Percentiles rank a stretch among this genome's conserved stretches.
phyloP scores from a whole-genome alignment of 2,888 invertebrate species.

The Ochropleura leucogaster region DNA sequence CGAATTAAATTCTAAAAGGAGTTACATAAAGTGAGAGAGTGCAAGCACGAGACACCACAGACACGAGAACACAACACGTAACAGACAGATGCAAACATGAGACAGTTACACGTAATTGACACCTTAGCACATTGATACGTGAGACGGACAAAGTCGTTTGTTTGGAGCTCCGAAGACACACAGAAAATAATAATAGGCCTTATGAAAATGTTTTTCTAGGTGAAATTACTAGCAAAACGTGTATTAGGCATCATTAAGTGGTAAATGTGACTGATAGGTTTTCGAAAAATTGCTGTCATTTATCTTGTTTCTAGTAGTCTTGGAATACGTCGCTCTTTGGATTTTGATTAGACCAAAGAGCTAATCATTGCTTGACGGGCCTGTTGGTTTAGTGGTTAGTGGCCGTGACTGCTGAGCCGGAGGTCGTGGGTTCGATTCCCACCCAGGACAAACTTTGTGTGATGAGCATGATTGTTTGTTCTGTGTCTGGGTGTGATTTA shows the following conservation, averaged over 20 bases:
- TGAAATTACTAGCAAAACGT: background rate
- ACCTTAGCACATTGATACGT: conserved; percentile 78
- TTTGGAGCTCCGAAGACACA: conserved; percentile 36
- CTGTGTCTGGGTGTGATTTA: too few relatives aligned
- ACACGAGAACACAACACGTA: conserved; percentile 64
- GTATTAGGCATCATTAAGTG: too few relatives aligned
- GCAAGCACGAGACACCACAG: conserved; percentile 71
- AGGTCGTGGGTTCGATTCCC: too few relatives aligned
- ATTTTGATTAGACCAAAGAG: too few relatives aligned
- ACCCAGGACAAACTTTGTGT: too few relatives aligned
- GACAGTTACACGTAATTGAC: conserved; percentile 82
- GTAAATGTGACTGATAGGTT: background rate
- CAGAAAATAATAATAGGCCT: background rate
- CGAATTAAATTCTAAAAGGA: conserved; percentile 28
- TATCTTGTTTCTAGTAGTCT: background rate
- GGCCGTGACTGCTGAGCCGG: too few relatives aligned
- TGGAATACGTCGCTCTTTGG: background rate
- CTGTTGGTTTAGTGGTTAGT: too few relatives aligned
- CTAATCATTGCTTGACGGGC: too few relatives aligned
- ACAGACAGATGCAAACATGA: conserved; percentile 62
- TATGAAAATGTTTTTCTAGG: background rate
- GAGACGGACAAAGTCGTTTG: conserved; percentile 73
- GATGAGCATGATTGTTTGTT: too few relatives aligned
- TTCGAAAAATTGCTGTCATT: background rate
- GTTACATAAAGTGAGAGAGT: conserved; percentile 54